A percentile compares a stretch with the other conserved stretches of the same genome.
phyloP scores from a whole-genome alignment of 2,113 vertebrate species.

The Calyptomena viridis region DNA sequence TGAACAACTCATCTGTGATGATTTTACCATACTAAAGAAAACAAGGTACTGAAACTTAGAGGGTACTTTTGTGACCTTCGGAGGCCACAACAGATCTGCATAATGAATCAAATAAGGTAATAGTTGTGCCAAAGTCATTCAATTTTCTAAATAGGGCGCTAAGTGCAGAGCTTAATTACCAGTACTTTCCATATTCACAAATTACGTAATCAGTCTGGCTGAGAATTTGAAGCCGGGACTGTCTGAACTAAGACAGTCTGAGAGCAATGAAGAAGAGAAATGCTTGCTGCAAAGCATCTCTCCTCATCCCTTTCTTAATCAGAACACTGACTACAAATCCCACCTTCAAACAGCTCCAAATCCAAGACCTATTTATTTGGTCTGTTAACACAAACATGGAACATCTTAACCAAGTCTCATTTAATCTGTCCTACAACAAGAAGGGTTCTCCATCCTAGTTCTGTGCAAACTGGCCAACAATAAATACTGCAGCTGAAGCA shows the following conservation, averaged over 20 bases:
- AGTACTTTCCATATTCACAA: not conserved
- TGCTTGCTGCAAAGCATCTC: not conserved
- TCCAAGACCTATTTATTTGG: not conserved
- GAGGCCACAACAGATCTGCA: not conserved
- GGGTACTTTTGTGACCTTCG: not conserved
- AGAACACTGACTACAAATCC: not conserved
- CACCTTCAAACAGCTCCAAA: not conserved
- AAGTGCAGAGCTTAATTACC: slow-evolving; percentile 26
- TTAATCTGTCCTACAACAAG: not conserved
- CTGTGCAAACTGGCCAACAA: not conserved
- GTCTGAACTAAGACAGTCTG: not conserved
- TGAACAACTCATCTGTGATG: not conserved
- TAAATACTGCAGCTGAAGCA: not conserved
- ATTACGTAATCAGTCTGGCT: not conserved
- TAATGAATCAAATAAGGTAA: not conserved
- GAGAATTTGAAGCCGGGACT: not conserved
- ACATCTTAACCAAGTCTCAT: not conserved
- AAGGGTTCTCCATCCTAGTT: not conserved
- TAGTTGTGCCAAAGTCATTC: not conserved
- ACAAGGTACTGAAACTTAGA: not conserved
- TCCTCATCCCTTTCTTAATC: not conserved
- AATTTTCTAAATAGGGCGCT: not conserved
- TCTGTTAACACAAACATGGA: not conserved
- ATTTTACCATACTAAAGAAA: not conserved
- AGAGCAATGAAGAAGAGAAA: not conserved